These are phyloP conservation scores for Colossoma macropomum DNA, from an alignment of 2,113 vertebrate species.

Conservation along the genomic window DNA sequence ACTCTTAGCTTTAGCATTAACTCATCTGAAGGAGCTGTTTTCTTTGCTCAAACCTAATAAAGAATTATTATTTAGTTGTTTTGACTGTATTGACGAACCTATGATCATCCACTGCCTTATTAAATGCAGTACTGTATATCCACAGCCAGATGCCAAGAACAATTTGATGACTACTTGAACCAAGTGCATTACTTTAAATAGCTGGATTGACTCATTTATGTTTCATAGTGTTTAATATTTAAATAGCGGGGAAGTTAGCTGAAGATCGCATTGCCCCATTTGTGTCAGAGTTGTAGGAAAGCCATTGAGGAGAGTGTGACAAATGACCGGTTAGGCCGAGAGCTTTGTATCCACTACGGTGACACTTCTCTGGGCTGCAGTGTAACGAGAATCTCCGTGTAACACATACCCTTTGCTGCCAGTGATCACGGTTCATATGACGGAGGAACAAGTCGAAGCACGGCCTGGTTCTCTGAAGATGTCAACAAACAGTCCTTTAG, in stretches of 20 bases:
- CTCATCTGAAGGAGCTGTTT: too few relatives aligned
- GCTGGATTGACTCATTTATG: constrained; percentile 73
- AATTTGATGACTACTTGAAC: constrained; percentile 48
- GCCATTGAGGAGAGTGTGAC: constrained; percentile 83
- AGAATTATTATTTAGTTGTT: too few relatives aligned
- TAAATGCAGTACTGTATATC: neutral
- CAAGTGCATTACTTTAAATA: constrained; percentile 69
- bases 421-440: constrained; percentile 36
- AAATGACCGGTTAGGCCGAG: constrained; percentile 82
- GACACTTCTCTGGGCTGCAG: constrained; percentile 60
- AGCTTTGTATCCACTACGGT: constrained; percentile 74
- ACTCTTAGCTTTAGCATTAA: too few relatives aligned
- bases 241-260: constrained; percentile 79
- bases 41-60: too few relatives aligned
- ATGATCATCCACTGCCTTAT: too few relatives aligned
- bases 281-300: constrained; percentile 88
- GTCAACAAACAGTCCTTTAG: neutral
- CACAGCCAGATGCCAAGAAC: constrained; percentile 21
- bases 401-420: constrained; percentile 35
- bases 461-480: neutral
- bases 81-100: too few relatives aligned
- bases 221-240: constrained; percentile 78
- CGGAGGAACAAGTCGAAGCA: neutral
- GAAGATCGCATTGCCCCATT: constrained; percentile 84
- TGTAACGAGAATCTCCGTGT: constrained; percentile 55